phyloP scores from a whole-genome alignment of 2,797 vertebrate species.

The Platyrinchus mystaceus region DNA sequence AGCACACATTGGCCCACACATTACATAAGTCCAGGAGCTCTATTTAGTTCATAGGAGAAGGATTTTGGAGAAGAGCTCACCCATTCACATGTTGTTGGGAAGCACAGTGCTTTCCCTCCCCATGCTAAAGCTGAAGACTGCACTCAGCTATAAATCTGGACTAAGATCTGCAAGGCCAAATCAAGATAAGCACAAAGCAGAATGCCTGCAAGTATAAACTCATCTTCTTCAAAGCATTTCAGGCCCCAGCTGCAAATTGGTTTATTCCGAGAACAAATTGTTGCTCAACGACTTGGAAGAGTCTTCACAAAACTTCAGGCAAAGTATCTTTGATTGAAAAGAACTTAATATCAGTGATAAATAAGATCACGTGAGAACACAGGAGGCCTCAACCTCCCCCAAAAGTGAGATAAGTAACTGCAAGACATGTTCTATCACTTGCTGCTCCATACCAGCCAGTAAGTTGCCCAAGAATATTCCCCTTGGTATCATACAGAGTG shows the following conservation, averaged over 20 bases:
- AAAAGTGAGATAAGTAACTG: not conserved
- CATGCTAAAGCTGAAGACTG: not conserved
- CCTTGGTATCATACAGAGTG: not conserved
- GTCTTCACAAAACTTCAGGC: constrained; percentile 30
- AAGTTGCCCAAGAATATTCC: not conserved
- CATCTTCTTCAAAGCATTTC: constrained; percentile 66
- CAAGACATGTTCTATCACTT: not conserved
- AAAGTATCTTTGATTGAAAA: constrained; percentile 27
- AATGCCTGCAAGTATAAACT: constrained; percentile 66
- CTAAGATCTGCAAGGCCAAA: constrained; percentile 55
- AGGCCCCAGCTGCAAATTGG: constrained; percentile 63
- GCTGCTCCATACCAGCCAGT: not conserved
- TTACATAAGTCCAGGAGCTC: not conserved
- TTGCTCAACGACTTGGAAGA: constrained; percentile 64
- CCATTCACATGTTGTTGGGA: not conserved
- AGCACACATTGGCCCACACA: not conserved
- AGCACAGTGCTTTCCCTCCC: not conserved
- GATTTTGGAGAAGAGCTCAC: not conserved
- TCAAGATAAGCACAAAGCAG: constrained; percentile 62
- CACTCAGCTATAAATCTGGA: constrained; percentile 52
- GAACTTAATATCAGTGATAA: constrained; percentile 29
- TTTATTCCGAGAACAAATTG: constrained; percentile 66
- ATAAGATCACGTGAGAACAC: constrained; percentile 2
- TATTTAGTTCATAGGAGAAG: not conserved
- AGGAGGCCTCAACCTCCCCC: not conserved